These are phyloP conservation scores for Buceros bicornis DNA, from an alignment of 2,797 vertebrate genomes.

Conservation along the genomic window DNA sequence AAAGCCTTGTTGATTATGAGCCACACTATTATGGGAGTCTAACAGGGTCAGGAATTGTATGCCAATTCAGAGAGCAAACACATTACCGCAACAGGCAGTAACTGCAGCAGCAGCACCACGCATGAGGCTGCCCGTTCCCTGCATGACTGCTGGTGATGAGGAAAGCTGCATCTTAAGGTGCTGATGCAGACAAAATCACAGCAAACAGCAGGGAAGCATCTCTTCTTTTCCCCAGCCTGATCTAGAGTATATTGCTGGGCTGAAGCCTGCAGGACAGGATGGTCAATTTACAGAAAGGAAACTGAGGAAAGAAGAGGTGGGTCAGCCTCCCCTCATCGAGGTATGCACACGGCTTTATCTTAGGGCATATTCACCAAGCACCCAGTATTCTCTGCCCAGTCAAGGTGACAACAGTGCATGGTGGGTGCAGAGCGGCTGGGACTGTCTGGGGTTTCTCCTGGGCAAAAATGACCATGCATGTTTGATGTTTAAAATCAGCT, in stretches of 20 bases:
- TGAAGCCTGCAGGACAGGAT: not conserved
- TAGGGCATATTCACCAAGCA: not conserved
- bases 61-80: not conserved
- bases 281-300: not conserved
- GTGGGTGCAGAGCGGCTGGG: not conserved
- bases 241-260: not conserved
- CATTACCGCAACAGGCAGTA: fast-evolving
- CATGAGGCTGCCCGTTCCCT: not conserved
- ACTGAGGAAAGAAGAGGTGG: not conserved
- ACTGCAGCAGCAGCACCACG: not conserved
- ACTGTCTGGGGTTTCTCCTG: not conserved
- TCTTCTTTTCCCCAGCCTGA: not conserved
- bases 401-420: not conserved
- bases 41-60: not conserved
- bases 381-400: not conserved
- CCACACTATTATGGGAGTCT: not conserved
- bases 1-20: not conserved
- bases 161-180: not conserved
- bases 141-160: fast-evolving
- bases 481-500: not conserved
- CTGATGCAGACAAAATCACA: not conserved
- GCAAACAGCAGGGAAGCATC: not conserved
- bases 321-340: fast-evolving
- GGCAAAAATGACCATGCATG: fast-evolving
- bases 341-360: not conserved